Conservation (phyloP, 2,797 vertebrate genomes). For the Onychomys torridus region DNA sequence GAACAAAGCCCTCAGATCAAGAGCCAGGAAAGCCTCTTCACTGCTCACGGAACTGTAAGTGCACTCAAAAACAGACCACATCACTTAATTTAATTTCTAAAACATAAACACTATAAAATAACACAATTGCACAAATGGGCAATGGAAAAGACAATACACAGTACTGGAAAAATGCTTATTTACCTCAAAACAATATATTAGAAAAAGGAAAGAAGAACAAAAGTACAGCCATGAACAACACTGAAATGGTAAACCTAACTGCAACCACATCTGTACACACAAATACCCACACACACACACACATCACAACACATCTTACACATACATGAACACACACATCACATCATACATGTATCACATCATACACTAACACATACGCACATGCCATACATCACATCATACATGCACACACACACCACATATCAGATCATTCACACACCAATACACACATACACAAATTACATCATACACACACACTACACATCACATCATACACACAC, state of each 20-base stretch:
- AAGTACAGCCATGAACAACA: not conserved
- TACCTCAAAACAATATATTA: not conserved
- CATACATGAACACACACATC: not conserved
- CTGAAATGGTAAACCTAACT: conserved; percentile 40
- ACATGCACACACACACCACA: not conserved
- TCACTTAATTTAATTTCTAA: conserved; percentile 43
- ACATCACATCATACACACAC: not conserved
- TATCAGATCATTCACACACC: too few species aligned
- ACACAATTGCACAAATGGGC: not conserved
- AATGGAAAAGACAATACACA: conserved; percentile 44
- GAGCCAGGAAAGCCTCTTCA: not conserved
- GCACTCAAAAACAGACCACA: not conserved
- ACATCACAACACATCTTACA: not conserved
- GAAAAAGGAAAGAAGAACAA: conserved; percentile 19
- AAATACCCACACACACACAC: not conserved
- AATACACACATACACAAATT: not conserved
- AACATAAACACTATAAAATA: not conserved
- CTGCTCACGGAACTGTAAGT: not conserved
- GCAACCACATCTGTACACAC: not conserved
- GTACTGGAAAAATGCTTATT: not conserved
- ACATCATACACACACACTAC: not conserved
- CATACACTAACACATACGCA: too few species aligned
- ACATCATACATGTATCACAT: too few species aligned
- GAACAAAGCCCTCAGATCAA: not conserved
- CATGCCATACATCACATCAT: not conserved